A percentile compares a stretch with the other conserved stretches of the same genome.
phyloP scores from a whole-genome alignment of 1,140 invertebrate genomes.

The Leptinotarsa undecemlineata region DNA sequence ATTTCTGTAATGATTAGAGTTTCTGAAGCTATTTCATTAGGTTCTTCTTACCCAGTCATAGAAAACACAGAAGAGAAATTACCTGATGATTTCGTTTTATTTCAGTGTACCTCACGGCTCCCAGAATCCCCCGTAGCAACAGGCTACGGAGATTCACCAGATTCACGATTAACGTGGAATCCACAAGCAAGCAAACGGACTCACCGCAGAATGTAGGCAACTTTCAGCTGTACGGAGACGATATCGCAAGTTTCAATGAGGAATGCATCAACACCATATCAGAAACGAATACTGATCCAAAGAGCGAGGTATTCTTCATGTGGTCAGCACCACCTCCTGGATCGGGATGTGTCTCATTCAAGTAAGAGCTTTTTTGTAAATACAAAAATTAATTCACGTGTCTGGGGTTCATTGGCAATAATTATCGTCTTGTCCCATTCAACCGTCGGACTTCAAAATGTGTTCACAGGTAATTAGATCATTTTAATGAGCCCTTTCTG shows the following conservation, averaged over 20 bases:
- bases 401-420: no score
- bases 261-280: conserved; percentile 85
- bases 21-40: no score
- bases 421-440: no score
- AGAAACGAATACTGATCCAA: conserved; percentile 75
- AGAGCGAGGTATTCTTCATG: conserved; percentile 86
- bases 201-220: conserved; percentile 67
- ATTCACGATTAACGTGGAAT: conserved; percentile 80
- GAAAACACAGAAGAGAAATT: background rate
- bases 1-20: no score
- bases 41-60: background rate
- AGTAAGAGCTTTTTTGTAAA: conserved; percentile 56
- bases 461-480: no score
- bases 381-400: no score
- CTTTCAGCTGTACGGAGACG: conserved; percentile 82
- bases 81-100: background rate
- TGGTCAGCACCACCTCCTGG: conserved; percentile 85
- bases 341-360: conserved; percentile 83
- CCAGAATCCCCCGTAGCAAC: conserved; percentile 64
- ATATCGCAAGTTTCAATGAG: conserved; percentile 78
- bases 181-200: conserved; percentile 60
- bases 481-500: no score
- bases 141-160: conserved; percentile 73
- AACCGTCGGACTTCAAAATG: no score
- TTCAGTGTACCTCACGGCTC: conserved; percentile 75